These are phyloP conservation scores for Habropoda laboriosa DNA, from an alignment of 1,140 invertebrate species.

Conservation along the genomic window DNA sequence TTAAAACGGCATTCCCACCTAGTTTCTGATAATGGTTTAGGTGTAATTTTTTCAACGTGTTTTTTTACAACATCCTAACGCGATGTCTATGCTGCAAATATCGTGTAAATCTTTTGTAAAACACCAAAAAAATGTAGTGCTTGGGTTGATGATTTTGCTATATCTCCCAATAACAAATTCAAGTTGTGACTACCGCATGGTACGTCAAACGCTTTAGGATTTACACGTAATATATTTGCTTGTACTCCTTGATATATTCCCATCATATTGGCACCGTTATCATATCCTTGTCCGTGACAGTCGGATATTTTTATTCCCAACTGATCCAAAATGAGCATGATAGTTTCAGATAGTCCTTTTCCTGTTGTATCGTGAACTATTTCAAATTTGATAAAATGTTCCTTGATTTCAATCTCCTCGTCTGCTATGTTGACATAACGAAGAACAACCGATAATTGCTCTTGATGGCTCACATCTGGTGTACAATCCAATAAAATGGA, in stretches of 20 bases:
- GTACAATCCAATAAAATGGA: slow-evolving; percentile 31
- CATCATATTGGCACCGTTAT: too few species aligned
- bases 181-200: too few species aligned
- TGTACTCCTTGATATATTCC: too few species aligned
- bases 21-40: slow-evolving; percentile 50
- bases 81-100: slow-evolving; percentile 38
- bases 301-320: too few species aligned
- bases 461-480: slow-evolving; percentile 40
- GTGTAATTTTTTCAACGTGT: too few species aligned
- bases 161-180: too few species aligned
- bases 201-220: too few species aligned
- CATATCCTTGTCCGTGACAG: too few species aligned
- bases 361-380: too few species aligned
- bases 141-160: too few species aligned
- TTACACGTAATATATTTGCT: slow-evolving; percentile 43
- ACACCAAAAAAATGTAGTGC: slow-evolving; percentile 61
- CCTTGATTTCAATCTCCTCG: slow-evolving; percentile 36
- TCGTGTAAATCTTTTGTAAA: slow-evolving; percentile 22
- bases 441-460: slow-evolving; percentile 55
- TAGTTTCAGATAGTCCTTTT: too few species aligned
- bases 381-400: slow-evolving; percentile 58
- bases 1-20: slow-evolving; percentile 61
- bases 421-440: slow-evolving; percentile 50
- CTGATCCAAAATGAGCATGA: too few species aligned
- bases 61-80: slow-evolving; percentile 34